A percentile compares a stretch with the other conserved stretches of the same genome.
Conservation (phyloP, 2,888 invertebrate genomes). For the Auanema freiburgensis region DNA sequence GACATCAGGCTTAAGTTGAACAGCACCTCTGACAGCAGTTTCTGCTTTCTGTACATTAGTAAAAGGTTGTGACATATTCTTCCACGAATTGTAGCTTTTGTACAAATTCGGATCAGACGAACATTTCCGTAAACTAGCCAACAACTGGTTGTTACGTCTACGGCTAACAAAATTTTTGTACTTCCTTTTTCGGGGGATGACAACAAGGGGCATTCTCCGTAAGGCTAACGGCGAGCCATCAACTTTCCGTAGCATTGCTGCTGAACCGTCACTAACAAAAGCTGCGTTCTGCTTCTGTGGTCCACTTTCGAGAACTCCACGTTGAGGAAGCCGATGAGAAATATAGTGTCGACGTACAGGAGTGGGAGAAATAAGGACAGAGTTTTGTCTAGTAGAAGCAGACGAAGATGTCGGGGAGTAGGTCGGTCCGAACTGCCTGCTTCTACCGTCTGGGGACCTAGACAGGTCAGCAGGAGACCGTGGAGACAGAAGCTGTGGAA, state of each 20-base stretch:
- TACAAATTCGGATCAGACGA: slow-evolving; percentile 59
- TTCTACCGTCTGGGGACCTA: slow-evolving; percentile 8
- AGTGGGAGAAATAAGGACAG: slow-evolving; percentile 25
- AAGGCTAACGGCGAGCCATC: slow-evolving; percentile 33
- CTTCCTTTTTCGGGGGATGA: slow-evolving; percentile 59
- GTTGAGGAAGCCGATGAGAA: slow-evolving; percentile 51
- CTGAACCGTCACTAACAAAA: slow-evolving; percentile 25
- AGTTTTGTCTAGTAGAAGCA: not conserved
- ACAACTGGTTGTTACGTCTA: slow-evolving; percentile 52
- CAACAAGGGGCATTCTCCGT: slow-evolving; percentile 57
- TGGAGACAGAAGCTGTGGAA: slow-evolving; percentile 1
- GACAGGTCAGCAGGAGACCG: slow-evolving; percentile 3
- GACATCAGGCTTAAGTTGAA: no score
- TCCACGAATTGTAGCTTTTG: slow-evolving; percentile 59
- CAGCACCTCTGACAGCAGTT: no score
- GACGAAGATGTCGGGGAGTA: not conserved
- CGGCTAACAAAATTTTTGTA: slow-evolving; percentile 63
- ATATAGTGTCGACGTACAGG: slow-evolving; percentile 45
- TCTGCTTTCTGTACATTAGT: slow-evolving; percentile 24
- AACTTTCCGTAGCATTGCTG: slow-evolving; percentile 19
- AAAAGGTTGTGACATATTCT: slow-evolving; percentile 38
- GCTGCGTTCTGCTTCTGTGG: slow-evolving; percentile 44
- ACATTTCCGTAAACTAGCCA: slow-evolving; percentile 53
- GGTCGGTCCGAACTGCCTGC: no score
- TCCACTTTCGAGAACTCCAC: slow-evolving; percentile 45